Evolutionary conservation across 2,888 invertebrate species (phyloP).

Genomic region (Drosophila longiperda): DNA sequence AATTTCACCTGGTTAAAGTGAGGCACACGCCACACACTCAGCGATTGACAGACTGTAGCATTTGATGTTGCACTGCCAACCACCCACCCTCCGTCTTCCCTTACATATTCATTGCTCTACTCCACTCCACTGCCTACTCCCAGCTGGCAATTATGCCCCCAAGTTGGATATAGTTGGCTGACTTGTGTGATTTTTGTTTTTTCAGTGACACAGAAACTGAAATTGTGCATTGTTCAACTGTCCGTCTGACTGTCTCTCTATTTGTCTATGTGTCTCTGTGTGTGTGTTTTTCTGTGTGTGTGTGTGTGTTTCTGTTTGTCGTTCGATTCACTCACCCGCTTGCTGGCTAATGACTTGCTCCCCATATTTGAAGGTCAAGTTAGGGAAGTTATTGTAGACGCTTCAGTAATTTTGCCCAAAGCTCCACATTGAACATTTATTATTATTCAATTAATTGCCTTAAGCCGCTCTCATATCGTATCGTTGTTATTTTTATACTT

Average conservation of each 20-base stretch:
- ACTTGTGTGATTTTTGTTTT: constrained; percentile 82
- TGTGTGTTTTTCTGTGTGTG: background rate
- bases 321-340: constrained; percentile 10
- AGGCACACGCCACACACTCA: constrained; percentile 52
- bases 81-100: constrained; percentile 5
- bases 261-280: background rate
- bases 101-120: constrained; percentile 8
- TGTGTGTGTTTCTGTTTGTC: constrained; percentile 21
- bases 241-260: constrained; percentile 25
- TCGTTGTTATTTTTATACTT: constrained; percentile 39
- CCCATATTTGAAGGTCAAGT: constrained; percentile 80
- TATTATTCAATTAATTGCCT: constrained; percentile 76
- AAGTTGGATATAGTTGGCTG: constrained; percentile 79
- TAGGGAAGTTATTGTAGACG: constrained; percentile 79
- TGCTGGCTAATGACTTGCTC: constrained; percentile 58
- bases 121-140: constrained; percentile 44
- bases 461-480: constrained; percentile 64
- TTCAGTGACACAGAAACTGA: constrained; percentile 84
- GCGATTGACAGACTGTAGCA: constrained; percentile 52
- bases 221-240: constrained; percentile 82
- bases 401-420: constrained; percentile 82
- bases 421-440: constrained; percentile 78
- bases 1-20: constrained; percentile 50
- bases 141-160: constrained; percentile 57
- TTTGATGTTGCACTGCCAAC: constrained; percentile 36